Conservation (phyloP, 2,113 vertebrate genomes). For the Platichthys flesus region DNA sequence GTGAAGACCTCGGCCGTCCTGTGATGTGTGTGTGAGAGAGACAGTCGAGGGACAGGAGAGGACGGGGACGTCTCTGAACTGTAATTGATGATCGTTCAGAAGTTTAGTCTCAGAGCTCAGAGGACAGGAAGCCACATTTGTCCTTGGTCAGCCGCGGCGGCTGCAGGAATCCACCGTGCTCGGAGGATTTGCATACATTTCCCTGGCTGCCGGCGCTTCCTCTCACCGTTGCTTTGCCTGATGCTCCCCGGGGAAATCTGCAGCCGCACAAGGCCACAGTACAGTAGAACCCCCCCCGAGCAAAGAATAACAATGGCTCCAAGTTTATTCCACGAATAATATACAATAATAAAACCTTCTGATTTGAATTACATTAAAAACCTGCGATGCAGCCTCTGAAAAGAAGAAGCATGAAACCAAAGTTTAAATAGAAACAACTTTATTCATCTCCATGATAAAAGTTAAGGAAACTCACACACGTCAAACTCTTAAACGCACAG, state of each 20-base stretch:
- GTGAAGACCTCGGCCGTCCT: no score
- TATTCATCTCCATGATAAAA: constrained; percentile 53
- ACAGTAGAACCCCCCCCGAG: not conserved
- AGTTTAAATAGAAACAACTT: constrained; percentile 39
- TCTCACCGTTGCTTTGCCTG: constrained; percentile 24
- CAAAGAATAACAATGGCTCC: constrained; percentile 19
- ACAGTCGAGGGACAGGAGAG: no score
- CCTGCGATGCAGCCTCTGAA: not conserved
- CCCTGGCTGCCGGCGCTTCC: constrained; percentile 14
- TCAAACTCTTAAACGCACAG: constrained; percentile 16
- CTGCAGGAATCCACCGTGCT: constrained; percentile 8
- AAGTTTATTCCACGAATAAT: constrained; percentile 26
- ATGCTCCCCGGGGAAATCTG: constrained; percentile 50
- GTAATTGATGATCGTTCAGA: no score
- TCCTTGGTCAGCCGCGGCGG: constrained; percentile 31
- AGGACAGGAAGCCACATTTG: constrained; percentile 36
- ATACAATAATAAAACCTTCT: constrained; percentile 17
- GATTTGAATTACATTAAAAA: constrained; percentile 16
- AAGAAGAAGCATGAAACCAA: not conserved
- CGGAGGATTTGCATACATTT: constrained; percentile 63
- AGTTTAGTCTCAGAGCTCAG: constrained; percentile 5
- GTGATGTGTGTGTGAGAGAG: no score
- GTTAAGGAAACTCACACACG: constrained; percentile 21
- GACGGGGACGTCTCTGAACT: no score
- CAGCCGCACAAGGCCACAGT: constrained; percentile 1